phyloP scores from a whole-genome alignment of 2,797 vertebrate species.

The Craterocephalus amniculus region DNA sequence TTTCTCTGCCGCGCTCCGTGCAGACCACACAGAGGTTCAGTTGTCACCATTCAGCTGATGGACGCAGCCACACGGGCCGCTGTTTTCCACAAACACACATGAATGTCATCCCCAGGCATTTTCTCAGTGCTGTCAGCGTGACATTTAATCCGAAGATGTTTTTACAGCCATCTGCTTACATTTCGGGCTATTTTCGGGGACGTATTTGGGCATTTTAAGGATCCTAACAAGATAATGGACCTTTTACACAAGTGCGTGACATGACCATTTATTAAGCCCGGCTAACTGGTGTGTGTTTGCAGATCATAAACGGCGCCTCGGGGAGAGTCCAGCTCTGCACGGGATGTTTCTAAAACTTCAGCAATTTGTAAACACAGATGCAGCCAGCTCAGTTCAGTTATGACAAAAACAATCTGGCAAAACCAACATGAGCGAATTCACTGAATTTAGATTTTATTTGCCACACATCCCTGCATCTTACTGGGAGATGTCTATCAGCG shows the following conservation, averaged over 20 bases:
- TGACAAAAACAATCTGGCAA: not conserved
- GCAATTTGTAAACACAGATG: not conserved
- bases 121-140: too few relatives aligned
- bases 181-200: not conserved
- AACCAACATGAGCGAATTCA: not conserved
- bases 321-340: not conserved
- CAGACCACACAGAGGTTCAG: not conserved
- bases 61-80: too few relatives aligned
- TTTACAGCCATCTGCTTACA: slow-evolving; percentile 2
- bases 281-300: not conserved
- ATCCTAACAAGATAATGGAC: not conserved
- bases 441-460: too few relatives aligned
- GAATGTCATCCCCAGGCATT: too few relatives aligned
- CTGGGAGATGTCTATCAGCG: too few relatives aligned
- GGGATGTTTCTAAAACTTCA: not conserved
- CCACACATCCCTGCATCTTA: too few relatives aligned
- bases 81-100: too few relatives aligned
- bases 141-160: too few relatives aligned
- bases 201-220: not conserved
- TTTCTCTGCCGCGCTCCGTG: slow-evolving; percentile 31
- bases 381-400: not conserved
- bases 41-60: too few relatives aligned
- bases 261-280: not conserved
- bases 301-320: not conserved
- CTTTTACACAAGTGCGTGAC: not conserved